Base-by-base conservation (phyloP, 2,888 invertebrate genomes). In the Lamellibrachia satsuma region DNA sequence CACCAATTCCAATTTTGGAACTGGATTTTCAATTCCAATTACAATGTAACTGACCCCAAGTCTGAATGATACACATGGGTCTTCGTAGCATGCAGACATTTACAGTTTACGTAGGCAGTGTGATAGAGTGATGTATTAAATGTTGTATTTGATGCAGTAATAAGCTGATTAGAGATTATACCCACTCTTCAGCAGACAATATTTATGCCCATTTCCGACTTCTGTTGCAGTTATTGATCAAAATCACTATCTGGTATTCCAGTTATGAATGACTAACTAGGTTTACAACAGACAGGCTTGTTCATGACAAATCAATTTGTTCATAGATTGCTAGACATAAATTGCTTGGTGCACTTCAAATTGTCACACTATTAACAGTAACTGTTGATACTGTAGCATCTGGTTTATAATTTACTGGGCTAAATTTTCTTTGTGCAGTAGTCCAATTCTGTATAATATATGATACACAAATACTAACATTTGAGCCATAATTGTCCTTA, bases 131-230 rank as follows among this genome's bases (percentile, higher is more conserved):
- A 75, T 4, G 22, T 11, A 75, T 75, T 75, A 75, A 75, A 75
- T 75, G 75, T 75, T 75, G 75, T 22, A 22, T 75, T 75, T 6
- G 6, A 75, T 75, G 15, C 75, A 75, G 75, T 75, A 75, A 6
- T 75, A 75, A 0, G 22, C 22, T 15, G 15, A 15, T 22, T 22
- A 75, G 22, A 22, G 75, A 15, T 15, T 22, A 11, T 22, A 75
- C 75, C 75, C 75, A 75, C 22, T 15, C 75, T 6, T n/a, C 75
- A 75, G 22, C 75, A 75, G 6, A 75, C 75, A 75, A 75, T 75
- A 15, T 75, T 75, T 22, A 75, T 75, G 75, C 75, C 75, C 75
- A 75, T 75, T 75, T 75, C 75, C 75, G 75, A 75, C 75, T 75
- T 75, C 75, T 75, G 75, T 75, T 75, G 75, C 75, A 15, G 22